Evolutionary conservation across 2,797 vertebrate genomes (phyloP), one percentile per base, ranked within the genome.

Genomic region (Linurgus olivaceus): DNA sequence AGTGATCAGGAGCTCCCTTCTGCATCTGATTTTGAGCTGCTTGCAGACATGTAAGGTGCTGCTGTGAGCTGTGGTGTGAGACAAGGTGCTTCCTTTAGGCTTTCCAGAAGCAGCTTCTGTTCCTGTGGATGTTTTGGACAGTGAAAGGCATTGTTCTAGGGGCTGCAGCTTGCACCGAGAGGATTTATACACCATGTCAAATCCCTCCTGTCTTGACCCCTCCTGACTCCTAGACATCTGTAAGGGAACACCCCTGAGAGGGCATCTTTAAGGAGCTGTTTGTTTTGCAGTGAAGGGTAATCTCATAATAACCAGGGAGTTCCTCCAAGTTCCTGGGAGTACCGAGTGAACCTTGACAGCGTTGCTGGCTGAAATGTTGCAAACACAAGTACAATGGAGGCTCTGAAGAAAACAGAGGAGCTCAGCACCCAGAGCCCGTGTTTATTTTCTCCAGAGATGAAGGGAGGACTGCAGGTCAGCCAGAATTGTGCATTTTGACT

Each of bases 371-470:
- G 91, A 81, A 95, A 95, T 14, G 47, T 87, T 82, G 85, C 87
- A 66, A 95, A 95, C 75, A 87, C 82, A 94, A 96, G 86, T 95
- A 97, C 97, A 98, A 96, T 85, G 94, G 91, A 58, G 81, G 86
- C 95, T 97, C 96, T 95, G 95, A 98, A 83, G 89, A 91, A 92
- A 94, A 70, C 84, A 93, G 71, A 58, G 47, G n/a, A 5, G 73
- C 94, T 91, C 94, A 83, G 94, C 92, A 96, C 93, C 96, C 88
- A 96, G 70, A 82, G 55, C 57, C 89, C 75, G 3, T 97, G 97
- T 98, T 98, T 98, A 98, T 98, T 98, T 98, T 98, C 96, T 97
- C 96, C 98, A 95, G 91, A 96, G 94, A 96, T 90, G 87, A 95
- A 96, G 92, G 20, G 94, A 87, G 47, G 88, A 88, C 94, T 90